A percentile compares a stretch with the other conserved stretches of the same genome.
phyloP scores from a whole-genome alignment of 1,140 invertebrate species.

The Pristionchus pacificus region DNA sequence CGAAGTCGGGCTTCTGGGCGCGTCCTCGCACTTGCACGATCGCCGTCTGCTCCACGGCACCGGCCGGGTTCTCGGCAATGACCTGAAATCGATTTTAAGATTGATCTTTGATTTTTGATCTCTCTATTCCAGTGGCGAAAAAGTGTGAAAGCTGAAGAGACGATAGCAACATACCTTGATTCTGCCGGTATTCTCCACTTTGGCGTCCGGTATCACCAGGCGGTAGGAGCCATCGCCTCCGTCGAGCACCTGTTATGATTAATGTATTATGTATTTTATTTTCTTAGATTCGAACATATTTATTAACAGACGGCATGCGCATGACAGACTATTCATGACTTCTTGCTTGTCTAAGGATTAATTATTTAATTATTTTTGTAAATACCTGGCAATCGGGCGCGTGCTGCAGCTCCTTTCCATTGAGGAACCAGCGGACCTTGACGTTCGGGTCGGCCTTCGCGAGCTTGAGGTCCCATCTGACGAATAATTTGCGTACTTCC shows the following conservation, averaged over 20 bases:
- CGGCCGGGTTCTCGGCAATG: constrained; percentile 70
- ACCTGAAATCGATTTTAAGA: constrained; percentile 61
- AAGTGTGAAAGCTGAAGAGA: neutral
- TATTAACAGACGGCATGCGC: no score
- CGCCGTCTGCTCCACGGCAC: constrained; percentile 18
- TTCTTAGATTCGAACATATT: no score
- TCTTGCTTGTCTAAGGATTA: no score
- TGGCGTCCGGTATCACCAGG: constrained; percentile 85
- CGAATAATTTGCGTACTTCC: no score
- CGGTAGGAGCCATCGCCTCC: constrained; percentile 62
- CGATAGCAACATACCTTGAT: constrained; percentile 68
- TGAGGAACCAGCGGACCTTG: constrained; percentile 42
- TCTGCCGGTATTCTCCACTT: constrained; percentile 78
- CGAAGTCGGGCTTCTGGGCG: constrained; percentile 46
- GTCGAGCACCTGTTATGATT: constrained; percentile 24
- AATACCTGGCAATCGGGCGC: constrained; percentile 9
- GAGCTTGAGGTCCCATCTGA: constrained; percentile 31
- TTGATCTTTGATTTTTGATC: no score
- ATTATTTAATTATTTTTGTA: no score
- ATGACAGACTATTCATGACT: no score
- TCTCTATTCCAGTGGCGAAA: neutral
- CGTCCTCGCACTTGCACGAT: constrained; percentile 15
- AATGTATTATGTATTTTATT: neutral
- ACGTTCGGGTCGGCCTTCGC: constrained; percentile 32
- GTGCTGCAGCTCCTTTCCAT: constrained; percentile 35